Conservation (phyloP, 2,113 vertebrate genomes). For the Ivindomyrus marchei region DNA sequence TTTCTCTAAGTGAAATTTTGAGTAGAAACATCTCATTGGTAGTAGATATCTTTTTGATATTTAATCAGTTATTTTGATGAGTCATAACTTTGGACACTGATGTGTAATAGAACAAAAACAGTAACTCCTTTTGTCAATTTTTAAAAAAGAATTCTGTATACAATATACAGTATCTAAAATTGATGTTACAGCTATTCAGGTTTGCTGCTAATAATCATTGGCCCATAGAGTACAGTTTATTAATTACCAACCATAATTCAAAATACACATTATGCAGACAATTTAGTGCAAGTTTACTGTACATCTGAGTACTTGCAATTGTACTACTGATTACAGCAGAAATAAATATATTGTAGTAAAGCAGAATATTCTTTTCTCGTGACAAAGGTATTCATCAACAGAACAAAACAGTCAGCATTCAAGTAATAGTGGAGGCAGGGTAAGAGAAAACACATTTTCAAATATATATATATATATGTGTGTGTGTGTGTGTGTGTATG, state of each 20-base stretch:
- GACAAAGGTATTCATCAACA: neutral
- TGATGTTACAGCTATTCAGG: neutral
- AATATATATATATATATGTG: too few species aligned
- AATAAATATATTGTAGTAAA: neutral
- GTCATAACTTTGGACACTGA: neutral
- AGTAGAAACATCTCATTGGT: neutral
- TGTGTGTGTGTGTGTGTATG: too few species aligned
- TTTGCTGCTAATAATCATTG: neutral
- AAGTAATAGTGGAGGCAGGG: neutral
- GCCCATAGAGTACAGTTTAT: neutral
- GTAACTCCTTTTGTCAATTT: neutral
- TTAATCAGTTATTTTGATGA: neutral
- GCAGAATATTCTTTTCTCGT: neutral
- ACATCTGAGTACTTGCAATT: neutral
- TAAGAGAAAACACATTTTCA: neutral
- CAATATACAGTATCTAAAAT: neutral
- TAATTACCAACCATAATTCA: neutral
- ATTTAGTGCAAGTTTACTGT: neutral
- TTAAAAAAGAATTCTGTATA: neutral
- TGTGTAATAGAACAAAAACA: neutral
- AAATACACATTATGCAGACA: neutral
- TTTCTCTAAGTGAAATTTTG: conserved; percentile 2
- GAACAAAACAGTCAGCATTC: neutral
- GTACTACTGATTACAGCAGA: neutral
- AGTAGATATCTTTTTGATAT: neutral